These are phyloP conservation scores for Philopedon plagiatum DNA, from an alignment of 2,888 invertebrate genomes.

Conservation along the genomic window DNA sequence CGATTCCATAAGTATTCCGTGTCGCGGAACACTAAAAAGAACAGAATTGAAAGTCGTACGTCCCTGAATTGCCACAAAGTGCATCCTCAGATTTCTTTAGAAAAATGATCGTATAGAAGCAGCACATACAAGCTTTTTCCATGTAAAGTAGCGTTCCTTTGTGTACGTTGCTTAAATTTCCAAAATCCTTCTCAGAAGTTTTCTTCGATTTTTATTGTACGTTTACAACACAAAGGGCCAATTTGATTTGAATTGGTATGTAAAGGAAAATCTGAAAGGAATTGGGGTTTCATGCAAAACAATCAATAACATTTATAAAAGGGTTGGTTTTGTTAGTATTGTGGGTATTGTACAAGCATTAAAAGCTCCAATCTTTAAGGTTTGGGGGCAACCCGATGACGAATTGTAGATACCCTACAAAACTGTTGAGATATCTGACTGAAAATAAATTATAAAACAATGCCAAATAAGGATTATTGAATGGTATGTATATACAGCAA, in stretches of 20 bases:
- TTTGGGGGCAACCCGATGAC: too few species aligned
- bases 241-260: constrained; percentile 5
- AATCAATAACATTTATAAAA: constrained; percentile 1
- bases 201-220: constrained; percentile 16
- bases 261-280: not conserved
- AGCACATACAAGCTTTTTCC: constrained; percentile 31
- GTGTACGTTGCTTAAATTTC: constrained; percentile 20
- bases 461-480: too few species aligned
- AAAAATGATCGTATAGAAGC: constrained; percentile 20
- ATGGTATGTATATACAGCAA: too few species aligned
- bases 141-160: constrained; percentile 34
- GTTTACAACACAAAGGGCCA: constrained; percentile 12
- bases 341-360: too few species aligned
- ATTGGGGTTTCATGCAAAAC: not conserved
- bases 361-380: too few species aligned
- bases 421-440: too few species aligned
- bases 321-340: too few species aligned
- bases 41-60: not conserved
- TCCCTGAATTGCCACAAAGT: constrained; percentile 9
- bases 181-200: constrained; percentile 19
- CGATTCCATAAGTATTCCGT: too few species aligned
- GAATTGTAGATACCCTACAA: too few species aligned
- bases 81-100: constrained; percentile 17
- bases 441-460: too few species aligned
- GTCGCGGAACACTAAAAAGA: too few species aligned